A percentile compares a stretch with the other conserved stretches of the same genome.
Evolutionary conservation across 2,113 vertebrate species (phyloP).

Genomic region (Numenius arquata): DNA sequence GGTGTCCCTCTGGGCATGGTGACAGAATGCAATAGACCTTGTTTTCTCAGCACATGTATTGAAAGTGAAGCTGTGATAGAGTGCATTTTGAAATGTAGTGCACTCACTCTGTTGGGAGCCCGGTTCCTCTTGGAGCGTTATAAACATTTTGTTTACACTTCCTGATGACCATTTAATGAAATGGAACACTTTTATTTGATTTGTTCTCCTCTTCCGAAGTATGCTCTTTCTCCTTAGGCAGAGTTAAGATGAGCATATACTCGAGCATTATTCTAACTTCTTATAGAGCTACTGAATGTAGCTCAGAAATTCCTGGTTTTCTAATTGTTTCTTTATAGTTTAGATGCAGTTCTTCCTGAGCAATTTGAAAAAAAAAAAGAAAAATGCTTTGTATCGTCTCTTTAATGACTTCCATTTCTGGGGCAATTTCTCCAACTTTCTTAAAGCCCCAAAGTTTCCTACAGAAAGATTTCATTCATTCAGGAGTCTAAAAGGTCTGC

Average conservation of each 20-base stretch:
- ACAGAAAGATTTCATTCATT: neutral
- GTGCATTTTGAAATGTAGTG: neutral
- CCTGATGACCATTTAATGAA: conserved; percentile 32
- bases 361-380: neutral
- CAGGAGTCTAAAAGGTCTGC: neutral
- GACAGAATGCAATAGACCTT: neutral
- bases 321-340: neutral
- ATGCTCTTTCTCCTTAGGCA: neutral
- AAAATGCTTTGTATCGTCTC: neutral
- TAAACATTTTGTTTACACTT: conserved; percentile 10
- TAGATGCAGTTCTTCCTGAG: neutral
- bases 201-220: neutral
- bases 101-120: neutral
- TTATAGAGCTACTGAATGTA: neutral
- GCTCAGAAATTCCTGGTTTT: neutral
- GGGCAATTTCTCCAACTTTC: neutral
- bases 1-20: neutral
- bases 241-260: neutral
- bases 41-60: neutral
- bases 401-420: neutral
- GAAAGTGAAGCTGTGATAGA: neutral
- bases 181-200: neutral
- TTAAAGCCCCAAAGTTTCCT: neutral
- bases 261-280: neutral
- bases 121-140: neutral